Conservation (phyloP, 2,113 vertebrate species). For the Apteryx mantelli region DNA sequence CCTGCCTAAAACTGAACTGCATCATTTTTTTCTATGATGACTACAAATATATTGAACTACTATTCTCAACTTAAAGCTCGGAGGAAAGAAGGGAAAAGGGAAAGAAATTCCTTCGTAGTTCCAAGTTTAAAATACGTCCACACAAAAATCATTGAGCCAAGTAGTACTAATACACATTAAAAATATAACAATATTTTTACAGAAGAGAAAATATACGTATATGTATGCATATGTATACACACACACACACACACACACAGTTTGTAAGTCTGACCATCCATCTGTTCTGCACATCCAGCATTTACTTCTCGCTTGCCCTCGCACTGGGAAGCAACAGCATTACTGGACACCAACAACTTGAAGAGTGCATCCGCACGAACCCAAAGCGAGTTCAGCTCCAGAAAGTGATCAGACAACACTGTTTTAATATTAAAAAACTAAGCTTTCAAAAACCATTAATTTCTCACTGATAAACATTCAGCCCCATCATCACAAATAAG, state of each 20-base stretch:
- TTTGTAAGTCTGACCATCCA: fast-evolving
- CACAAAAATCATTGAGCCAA: neutral
- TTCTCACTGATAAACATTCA: neutral
- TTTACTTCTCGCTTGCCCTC: too few relatives aligned
- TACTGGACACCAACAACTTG: too few relatives aligned
- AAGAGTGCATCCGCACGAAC: neutral
- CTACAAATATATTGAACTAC: neutral
- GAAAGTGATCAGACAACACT: neutral
- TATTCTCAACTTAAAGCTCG: neutral
- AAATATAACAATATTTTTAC: neutral
- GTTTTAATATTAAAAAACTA: neutral
- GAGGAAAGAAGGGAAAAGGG: neutral
- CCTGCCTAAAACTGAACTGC: neutral
- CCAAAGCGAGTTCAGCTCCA: neutral
- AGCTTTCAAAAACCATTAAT: neutral
- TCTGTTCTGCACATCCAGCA: neutral
- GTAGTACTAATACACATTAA: neutral
- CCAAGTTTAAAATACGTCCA: fast-evolving
- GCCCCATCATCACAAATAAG: neutral
- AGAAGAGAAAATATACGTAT: neutral
- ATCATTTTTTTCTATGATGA: neutral
- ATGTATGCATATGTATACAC: neutral
- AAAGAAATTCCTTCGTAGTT: neutral
- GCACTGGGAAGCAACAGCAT: too few relatives aligned
- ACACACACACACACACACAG: too few relatives aligned